Evolutionary conservation across 2,888 invertebrate species (phyloP).

Genomic region (Cyclophora albipunctata): DNA sequence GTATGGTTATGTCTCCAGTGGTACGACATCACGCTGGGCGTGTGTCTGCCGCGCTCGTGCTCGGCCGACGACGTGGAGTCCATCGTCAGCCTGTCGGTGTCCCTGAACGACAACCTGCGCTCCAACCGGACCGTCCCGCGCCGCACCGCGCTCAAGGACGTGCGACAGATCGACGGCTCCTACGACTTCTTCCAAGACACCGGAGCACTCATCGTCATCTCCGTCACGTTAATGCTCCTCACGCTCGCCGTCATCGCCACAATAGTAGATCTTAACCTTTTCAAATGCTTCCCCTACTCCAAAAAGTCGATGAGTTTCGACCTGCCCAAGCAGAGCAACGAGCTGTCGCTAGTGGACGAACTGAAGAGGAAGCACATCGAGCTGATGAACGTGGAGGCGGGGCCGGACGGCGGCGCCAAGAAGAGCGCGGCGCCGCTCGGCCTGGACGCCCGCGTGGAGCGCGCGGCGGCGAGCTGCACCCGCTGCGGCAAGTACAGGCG

Average conservation of each 20-base stretch:
- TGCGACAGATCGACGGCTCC: constrained; percentile 37
- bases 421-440: constrained; percentile 41
- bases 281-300: constrained; percentile 38
- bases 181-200: constrained; percentile 44
- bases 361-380: constrained; percentile 24
- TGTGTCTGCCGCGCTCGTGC: constrained; percentile 70
- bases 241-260: constrained; percentile 57
- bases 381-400: constrained; percentile 27
- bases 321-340: constrained; percentile 47
- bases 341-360: constrained; percentile 25
- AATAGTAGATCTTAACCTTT: constrained; percentile 51
- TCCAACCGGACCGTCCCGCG: constrained; percentile 51
- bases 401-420: constrained; percentile 39
- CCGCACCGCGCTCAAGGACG: constrained; percentile 36
- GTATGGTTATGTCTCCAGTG: constrained; percentile 33
- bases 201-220: constrained; percentile 42
- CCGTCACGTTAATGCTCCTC: constrained; percentile 38
- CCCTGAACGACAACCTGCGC: constrained; percentile 57
- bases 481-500: constrained; percentile 63
- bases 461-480: constrained; percentile 44
- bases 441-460: constrained; percentile 38
- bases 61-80: constrained; percentile 51
- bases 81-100: constrained; percentile 64
- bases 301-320: constrained; percentile 51
- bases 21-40: constrained; percentile 49